Conservation (phyloP, 37 sponge, comb jelly and placozoan species). For the Cliona cf. orientalis region DNA sequence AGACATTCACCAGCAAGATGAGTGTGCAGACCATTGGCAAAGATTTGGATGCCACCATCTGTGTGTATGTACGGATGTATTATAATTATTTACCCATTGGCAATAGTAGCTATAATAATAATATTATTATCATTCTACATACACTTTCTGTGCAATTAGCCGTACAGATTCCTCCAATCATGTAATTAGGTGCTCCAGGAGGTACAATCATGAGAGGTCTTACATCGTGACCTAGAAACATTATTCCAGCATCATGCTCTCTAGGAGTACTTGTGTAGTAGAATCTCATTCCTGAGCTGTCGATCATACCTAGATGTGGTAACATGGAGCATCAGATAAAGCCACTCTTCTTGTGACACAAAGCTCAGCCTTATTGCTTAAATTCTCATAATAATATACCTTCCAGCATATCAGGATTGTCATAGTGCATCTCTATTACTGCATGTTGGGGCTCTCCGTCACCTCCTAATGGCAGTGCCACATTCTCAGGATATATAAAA, state of each 20-base stretch:
- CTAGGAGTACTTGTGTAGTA: conserved; percentile 22
- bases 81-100: not conserved
- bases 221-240: conserved; percentile 33
- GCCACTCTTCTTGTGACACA: too few species aligned
- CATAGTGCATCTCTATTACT: too few species aligned
- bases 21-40: conserved; percentile 52
- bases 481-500: too few species aligned
- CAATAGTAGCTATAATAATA: not conserved
- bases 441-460: too few species aligned
- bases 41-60: conserved; percentile 32
- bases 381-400: too few species aligned
- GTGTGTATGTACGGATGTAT: conserved; percentile 28
- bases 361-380: too few species aligned
- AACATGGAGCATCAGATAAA: too few species aligned
- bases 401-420: too few species aligned
- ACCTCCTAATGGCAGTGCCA: too few species aligned
- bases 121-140: not conserved
- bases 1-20: conserved; percentile 64
- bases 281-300: conserved; percentile 59
- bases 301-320: conserved; percentile 58
- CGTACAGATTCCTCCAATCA: conserved; percentile 16
- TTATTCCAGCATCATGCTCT: conserved; percentile 38
- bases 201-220: conserved; percentile 26
- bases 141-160: conserved; percentile 31
- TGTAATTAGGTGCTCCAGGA: conserved; percentile 31